Percentiles rank a stretch among this genome's conserved stretches.
phyloP scores from a whole-genome alignment of 2,888 invertebrate species.

The Mythimna vitellina region DNA sequence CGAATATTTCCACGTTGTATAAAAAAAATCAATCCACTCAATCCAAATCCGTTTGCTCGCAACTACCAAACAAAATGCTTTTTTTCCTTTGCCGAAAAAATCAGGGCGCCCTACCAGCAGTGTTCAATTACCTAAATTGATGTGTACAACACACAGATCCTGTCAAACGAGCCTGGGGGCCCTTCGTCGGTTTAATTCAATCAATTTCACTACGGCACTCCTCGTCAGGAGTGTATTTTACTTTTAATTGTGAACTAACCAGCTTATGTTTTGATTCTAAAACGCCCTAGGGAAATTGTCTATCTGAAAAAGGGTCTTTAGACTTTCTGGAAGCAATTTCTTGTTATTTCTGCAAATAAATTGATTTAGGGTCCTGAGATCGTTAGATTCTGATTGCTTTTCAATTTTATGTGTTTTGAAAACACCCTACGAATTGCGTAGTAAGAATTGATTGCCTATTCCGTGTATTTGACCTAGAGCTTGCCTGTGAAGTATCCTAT shows the following conservation, averaged over 20 bases:
- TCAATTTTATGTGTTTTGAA: slow-evolving; percentile 4
- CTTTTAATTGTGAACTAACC: slow-evolving; percentile 62
- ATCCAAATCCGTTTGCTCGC: slow-evolving; percentile 20
- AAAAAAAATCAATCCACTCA: slow-evolving; percentile 36
- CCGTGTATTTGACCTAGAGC: not conserved
- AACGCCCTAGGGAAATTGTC: slow-evolving; percentile 41
- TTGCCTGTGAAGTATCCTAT: slow-evolving; percentile 16
- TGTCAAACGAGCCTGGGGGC: slow-evolving; percentile 76
- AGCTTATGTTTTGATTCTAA: slow-evolving; percentile 48
- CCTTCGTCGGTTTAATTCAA: slow-evolving; percentile 83
- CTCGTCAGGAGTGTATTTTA: slow-evolving; percentile 58
- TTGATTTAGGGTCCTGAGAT: slow-evolving; percentile 7
- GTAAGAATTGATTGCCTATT: not conserved
- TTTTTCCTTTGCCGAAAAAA: slow-evolving; percentile 54
- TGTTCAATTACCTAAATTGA: slow-evolving; percentile 87
- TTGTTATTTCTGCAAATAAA: slow-evolving; percentile 13
- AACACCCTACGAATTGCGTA: not conserved
- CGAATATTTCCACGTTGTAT: slow-evolving; percentile 20
- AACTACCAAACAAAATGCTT: slow-evolving; percentile 33
- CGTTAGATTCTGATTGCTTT: slow-evolving; percentile 30
- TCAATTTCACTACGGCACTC: slow-evolving; percentile 74
- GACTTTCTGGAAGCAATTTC: slow-evolving; percentile 42
- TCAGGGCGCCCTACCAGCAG: slow-evolving; percentile 62
- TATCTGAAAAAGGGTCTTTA: slow-evolving; percentile 38
- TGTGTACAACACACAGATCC: slow-evolving; percentile 87